Evolutionary conservation across 2,888 invertebrate species (phyloP), one percentile per base, ranked within the genome.

Genomic region (Erebia ligea): DNA sequence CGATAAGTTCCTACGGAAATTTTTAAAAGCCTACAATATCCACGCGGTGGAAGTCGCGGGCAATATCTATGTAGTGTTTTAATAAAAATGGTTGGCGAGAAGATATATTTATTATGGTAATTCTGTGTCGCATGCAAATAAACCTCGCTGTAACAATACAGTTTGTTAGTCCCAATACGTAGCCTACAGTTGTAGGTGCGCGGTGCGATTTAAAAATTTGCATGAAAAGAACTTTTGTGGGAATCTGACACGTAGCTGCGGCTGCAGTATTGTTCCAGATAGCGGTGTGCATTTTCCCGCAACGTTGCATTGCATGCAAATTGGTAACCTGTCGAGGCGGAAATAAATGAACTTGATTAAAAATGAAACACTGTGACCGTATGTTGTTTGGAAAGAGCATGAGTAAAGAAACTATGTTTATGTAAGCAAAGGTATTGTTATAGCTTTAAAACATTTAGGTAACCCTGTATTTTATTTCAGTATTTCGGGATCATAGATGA

Each of bases 241-340:
- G 69, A n/a, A 71, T 59, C 69, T 72, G 74, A 72, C 70, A 68
- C 59, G 66, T 70, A 66, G 68, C 70, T 72, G 69, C 65, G 69
- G 70, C 63, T 70, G 70, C 72, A 67, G 68, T 72, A 74, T 68
- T 74, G 70, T 72, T 72, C 69, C 67, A 50, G 58, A 65, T 69
- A 65, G 62, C 67, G 54, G 63, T 50, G 59, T 63, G 72, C 70
- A 74, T 73, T 71, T 73, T 72, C 72, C 64, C 71, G 69, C 71
- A 64, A 72, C 69, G 71, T 54, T 72, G 64, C 68, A 66, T 72
- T 50, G 68, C 68, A 70, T 63, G 66, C 52, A 62, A 73, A 73
- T 67, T 71, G 72, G 72, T 73, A 73, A 73, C 69, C 59, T 72
- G 72, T 73, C 72, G 69, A 65, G 67, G 71, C 67, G 57, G 68